Base-by-base conservation (phyloP, 2,113 vertebrate genomes). In the Coracopsis vasa region DNA sequence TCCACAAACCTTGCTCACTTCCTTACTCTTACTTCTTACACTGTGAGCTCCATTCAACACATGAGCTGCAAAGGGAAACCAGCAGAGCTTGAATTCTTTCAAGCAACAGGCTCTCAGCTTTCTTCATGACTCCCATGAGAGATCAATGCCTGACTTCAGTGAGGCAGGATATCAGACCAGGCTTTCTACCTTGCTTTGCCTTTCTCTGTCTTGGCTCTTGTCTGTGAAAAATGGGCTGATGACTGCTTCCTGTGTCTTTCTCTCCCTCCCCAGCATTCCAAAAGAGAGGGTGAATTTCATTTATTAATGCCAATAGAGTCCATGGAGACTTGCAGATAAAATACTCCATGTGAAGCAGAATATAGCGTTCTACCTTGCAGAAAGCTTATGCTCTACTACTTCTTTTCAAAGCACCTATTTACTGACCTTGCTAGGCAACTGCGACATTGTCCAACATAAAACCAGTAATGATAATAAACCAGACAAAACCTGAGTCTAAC, bases 381-480 rank as follows among this genome's bases (percentile, higher is more conserved):
- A 42, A 64, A 74, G 65, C 23, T 56, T 78, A 51, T n/a, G 64
- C 60, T 95, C 75, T 44, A n/a, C 78, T 54, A 11, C 50, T 83
- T 69, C 90, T 84, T 87, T 71, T 71, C 83, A 88, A 69, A 91
- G 65, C 54, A 94, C 54, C 86, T 73, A 9, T 77, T 77, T 35
- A 35, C 56, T 58, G 71, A 69, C 85, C 88, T 86, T 79, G 88
- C 77, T 79, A 94, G 80, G 85, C 85, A 92, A 94, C 80, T 60
- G 44, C 25, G 85, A 20, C 11, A 24, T 11, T 58, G 62, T 58
- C 79, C 67, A 44, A 69, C 94, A 45, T 42, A 65, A 92, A 89
- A 78, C 3, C 51, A 87, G 65, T 78, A 81, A 35, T 89, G 86
- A 62, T 7, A 70, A 90, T 47, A 50, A 87, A 79, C 60, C 27